phyloP scores from a whole-genome alignment of 1,140 invertebrate genomes.

The Drosophila bifasciata region DNA sequence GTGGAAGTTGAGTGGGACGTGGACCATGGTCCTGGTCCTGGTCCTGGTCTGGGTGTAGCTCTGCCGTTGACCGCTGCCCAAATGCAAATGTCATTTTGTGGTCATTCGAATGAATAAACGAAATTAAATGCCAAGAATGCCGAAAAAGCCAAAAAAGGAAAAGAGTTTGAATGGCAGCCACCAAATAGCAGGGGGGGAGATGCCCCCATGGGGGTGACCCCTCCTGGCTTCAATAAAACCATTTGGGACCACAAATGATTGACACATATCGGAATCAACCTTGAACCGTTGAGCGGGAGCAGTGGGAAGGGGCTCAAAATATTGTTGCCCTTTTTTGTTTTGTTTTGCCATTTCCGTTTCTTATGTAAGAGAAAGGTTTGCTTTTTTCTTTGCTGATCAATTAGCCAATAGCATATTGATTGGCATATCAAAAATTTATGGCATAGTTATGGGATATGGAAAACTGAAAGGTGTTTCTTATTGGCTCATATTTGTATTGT shows the following conservation, averaged over 20 bases:
- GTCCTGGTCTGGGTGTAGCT: constrained; percentile 4
- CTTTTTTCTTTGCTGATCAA: too few relatives aligned
- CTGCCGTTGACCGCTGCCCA: constrained; percentile 34
- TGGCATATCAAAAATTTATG: too few relatives aligned
- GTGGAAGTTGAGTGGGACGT: constrained; percentile 5
- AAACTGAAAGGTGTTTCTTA: too few relatives aligned
- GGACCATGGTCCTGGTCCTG: not conserved
- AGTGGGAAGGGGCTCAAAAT: constrained; percentile 5
- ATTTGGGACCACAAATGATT: constrained; percentile 39
- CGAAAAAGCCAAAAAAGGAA: constrained; percentile 26
- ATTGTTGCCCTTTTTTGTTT: constrained; percentile 1
- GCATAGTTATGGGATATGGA: too few relatives aligned
- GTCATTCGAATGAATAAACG: constrained; percentile 83
- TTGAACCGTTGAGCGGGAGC: constrained; percentile 26
- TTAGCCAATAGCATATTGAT: too few relatives aligned
- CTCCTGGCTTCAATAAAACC: not conserved
- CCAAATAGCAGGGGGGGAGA: too few relatives aligned
- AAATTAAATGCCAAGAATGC: constrained; percentile 80
- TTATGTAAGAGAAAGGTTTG: too few relatives aligned
- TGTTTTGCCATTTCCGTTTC: too few relatives aligned
- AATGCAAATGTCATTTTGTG: constrained; percentile 83
- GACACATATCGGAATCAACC: constrained; percentile 42
- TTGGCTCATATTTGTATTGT: too few relatives aligned
- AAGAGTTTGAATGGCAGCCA: constrained; percentile 55
- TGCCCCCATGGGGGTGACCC: too few relatives aligned